Base-by-base conservation (phyloP, 2,888 invertebrate genomes). In the Troides aeacus region DNA sequence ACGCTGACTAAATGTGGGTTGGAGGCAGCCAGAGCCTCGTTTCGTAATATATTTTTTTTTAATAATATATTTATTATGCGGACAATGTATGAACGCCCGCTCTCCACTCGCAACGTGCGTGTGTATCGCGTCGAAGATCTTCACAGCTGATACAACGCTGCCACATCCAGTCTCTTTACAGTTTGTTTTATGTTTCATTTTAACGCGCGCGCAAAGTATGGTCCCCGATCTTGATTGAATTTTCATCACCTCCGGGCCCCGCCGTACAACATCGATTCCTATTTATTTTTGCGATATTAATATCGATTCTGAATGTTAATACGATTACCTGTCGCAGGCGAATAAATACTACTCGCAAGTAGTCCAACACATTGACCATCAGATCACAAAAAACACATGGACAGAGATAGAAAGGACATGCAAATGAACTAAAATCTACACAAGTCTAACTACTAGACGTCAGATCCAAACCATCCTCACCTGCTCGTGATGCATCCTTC, bases 181-280 rank as follows among this genome's bases (percentile, higher is more conserved):
- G 82, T 86, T 85, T 81, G 84, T 87, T 88, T 89, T 86, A 84
- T 85, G 81, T 81, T 88, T 83, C 82, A 84, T 87, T 87, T 87
- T 81, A 82, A 80, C 78, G 76, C 78, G 72, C 80, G 82, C 80
- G 82, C 84, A 84, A 85, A 86, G 84, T 84, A 86, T 85, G 80
- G 83, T 82, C 80, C 76, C 81, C 75, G 83, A 84, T 85, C 82
- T 80, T 78, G 85, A 90, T 89, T 86, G 83, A 85, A 86, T 86
- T 85, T 85, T 84, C 88, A 85, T 85, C 88, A 86, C 83, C 80
- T 68, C 74, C 78, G 74, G 75, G 81, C 77, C 80, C 77, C 74
- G 72, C 71, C 79, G 81, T 81, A 70, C 62, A 21, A 76, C 72
- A 68, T 62, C 74, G 82, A 77, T 80, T 78, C 76, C 73, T 74